phyloP scores from a whole-genome alignment of 2,888 invertebrate genomes.

The Ptilodon capucinus region DNA sequence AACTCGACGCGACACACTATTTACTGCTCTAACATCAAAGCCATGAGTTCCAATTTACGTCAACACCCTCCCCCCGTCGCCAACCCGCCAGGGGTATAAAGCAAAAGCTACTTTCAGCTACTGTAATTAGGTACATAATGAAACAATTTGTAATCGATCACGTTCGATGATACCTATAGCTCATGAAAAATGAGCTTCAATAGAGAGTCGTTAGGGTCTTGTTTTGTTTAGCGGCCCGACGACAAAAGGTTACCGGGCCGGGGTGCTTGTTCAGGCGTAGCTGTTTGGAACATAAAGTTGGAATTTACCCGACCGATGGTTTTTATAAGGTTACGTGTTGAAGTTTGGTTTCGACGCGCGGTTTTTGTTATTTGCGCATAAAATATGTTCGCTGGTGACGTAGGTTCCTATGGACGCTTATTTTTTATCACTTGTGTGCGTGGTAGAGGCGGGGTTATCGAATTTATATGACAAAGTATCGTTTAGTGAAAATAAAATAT shows the following conservation, averaged over 20 bases:
- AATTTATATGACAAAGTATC: slow-evolving; percentile 54
- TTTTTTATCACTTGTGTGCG: slow-evolving; percentile 59
- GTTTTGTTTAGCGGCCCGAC: slow-evolving; percentile 20
- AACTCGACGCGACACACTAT: slow-evolving; percentile 24
- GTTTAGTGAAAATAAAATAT: slow-evolving; percentile 40
- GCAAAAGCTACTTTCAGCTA: slow-evolving; percentile 58
- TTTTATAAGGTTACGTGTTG: slow-evolving; percentile 33
- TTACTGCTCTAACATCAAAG: slow-evolving; percentile 37
- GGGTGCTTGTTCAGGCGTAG: slow-evolving; percentile 28
- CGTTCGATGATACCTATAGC: slow-evolving; percentile 31
- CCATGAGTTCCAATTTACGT: slow-evolving; percentile 50
- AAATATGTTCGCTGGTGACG: slow-evolving; percentile 48
- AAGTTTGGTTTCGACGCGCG: slow-evolving; percentile 40
- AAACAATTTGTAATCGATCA: slow-evolving; percentile 64
- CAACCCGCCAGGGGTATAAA: slow-evolving; percentile 22
- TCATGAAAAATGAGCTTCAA: slow-evolving; percentile 43
- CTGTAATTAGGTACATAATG: slow-evolving; percentile 63
- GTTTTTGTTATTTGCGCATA: slow-evolving; percentile 55
- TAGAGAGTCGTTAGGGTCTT: slow-evolving; percentile 28
- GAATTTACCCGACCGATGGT: slow-evolving; percentile 40
- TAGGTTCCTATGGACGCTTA: slow-evolving; percentile 58
- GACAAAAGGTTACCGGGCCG: slow-evolving; percentile 25
- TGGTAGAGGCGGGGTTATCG: slow-evolving; percentile 50
- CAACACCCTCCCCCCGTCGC: slow-evolving; percentile 15
- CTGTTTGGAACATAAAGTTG: slow-evolving; percentile 43